A percentile compares a stretch with the other conserved stretches of the same genome.
These are phyloP conservation scores for Calidris pygmaea DNA, from an alignment of 2,113 vertebrate genomes.

Conservation along the genomic window DNA sequence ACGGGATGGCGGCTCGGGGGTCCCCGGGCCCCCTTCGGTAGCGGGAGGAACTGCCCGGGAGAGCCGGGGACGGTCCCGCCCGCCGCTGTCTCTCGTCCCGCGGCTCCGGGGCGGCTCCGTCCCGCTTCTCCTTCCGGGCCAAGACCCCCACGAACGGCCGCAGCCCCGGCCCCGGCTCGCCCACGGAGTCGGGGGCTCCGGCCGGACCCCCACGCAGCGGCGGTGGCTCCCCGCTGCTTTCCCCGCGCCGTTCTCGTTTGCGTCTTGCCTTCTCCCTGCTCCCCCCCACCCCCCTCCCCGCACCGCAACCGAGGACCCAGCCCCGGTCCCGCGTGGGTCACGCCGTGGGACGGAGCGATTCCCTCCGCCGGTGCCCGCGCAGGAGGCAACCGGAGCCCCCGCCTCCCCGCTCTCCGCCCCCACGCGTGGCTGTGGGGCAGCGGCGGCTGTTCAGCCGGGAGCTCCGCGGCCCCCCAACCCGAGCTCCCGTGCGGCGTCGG, in stretches of 20 bases:
- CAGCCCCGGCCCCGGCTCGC: neutral
- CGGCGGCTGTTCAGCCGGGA: neutral
- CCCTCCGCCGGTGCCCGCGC: no score
- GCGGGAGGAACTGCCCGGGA: neutral
- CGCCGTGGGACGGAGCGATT: neutral
- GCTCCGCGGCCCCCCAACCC: no score
- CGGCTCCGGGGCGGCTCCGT: neutral
- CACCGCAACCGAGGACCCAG: neutral
- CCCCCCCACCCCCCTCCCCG: neutral
- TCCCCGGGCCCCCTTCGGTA: neutral
- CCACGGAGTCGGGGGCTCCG: neutral
- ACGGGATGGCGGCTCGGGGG: no score
- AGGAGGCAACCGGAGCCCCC: neutral
- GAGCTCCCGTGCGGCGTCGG: neutral
- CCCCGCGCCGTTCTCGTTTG: constrained; percentile 28
- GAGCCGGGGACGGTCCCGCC: neutral
- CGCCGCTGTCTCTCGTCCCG: neutral
- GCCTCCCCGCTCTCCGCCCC: neutral
- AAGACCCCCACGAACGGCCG: neutral
- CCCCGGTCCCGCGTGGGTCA: neutral
- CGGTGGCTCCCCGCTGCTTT: neutral
- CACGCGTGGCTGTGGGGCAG: neutral
- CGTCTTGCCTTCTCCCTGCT: neutral
- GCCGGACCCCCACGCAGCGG: neutral
- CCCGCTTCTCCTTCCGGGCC: neutral